phyloP scores from a whole-genome alignment of 2,888 invertebrate species.

The Calameuta idolon region DNA sequence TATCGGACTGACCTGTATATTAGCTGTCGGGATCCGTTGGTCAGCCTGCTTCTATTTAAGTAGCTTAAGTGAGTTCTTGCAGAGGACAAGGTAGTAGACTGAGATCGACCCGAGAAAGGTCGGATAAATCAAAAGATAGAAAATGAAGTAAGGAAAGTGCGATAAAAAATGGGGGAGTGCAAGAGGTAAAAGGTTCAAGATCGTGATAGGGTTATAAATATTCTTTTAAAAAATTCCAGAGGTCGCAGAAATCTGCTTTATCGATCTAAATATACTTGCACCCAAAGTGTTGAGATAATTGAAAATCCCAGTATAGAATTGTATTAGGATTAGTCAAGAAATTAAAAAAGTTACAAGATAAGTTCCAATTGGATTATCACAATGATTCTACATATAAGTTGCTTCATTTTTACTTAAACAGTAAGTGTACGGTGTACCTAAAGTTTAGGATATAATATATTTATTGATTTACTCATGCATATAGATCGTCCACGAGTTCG shows the following conservation, averaged over 20 bases:
- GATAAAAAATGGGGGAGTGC: neutral
- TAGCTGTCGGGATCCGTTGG: neutral
- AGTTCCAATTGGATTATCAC: too few relatives aligned
- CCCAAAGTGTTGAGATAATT: neutral
- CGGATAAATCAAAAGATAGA: neutral
- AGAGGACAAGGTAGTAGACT: neutral
- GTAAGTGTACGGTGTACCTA: too few relatives aligned
- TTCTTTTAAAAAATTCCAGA: neutral
- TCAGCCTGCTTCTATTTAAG: neutral
- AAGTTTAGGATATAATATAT: too few relatives aligned
- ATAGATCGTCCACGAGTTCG: too few relatives aligned
- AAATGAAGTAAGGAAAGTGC: neutral
- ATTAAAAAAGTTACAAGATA: too few relatives aligned
- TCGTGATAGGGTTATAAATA: neutral
- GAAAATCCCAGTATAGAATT: neutral
- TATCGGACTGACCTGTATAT: neutral
- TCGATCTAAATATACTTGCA: too few relatives aligned
- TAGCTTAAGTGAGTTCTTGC: neutral
- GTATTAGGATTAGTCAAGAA: neutral
- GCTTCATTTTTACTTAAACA: too few relatives aligned
- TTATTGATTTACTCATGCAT: too few relatives aligned
- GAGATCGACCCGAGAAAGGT: neutral
- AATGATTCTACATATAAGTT: too few relatives aligned
- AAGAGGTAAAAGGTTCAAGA: neutral
- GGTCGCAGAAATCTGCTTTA: neutral